Conservation (phyloP, 2,888 invertebrate genomes). For the Myopa tessellatipennis region DNA sequence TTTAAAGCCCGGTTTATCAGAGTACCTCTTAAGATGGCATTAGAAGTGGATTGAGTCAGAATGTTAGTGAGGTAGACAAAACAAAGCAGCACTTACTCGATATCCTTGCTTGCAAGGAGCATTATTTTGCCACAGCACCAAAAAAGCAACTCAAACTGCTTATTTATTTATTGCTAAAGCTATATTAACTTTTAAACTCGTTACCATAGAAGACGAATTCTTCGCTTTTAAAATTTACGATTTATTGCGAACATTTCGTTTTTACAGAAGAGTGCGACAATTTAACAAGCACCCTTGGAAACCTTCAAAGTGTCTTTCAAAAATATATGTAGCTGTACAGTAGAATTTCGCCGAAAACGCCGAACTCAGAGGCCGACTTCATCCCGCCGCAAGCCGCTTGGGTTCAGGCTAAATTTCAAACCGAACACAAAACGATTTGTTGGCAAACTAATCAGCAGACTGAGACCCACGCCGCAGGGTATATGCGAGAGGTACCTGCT, state of each 20-base stretch:
- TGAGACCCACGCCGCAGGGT: slow-evolving; percentile 62
- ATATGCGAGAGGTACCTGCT: slow-evolving; percentile 57
- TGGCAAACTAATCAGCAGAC: slow-evolving; percentile 61
- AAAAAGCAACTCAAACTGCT: no score
- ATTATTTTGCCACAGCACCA: no score
- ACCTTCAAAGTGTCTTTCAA: slow-evolving; percentile 9
- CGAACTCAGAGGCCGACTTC: slow-evolving; percentile 22
- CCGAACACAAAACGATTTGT: slow-evolving; percentile 66
- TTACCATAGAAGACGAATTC: background rate
- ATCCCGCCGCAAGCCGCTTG: slow-evolving; percentile 57
- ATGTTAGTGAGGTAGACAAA: no score
- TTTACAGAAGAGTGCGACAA: background rate
- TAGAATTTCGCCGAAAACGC: background rate
- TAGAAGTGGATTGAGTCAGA: no score
- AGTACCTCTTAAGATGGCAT: no score
- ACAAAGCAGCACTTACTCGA: no score
- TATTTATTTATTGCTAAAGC: background rate
- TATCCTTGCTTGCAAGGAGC: no score
- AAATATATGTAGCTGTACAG: slow-evolving; percentile 1
- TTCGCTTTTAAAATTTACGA: background rate
- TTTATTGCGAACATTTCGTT: slow-evolving; percentile 3
- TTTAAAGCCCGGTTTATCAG: no score
- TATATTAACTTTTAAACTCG: background rate
- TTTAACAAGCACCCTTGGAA: background rate
- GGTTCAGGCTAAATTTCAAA: slow-evolving; percentile 63